Conservation (phyloP, 2,113 vertebrate genomes). For the Anarhynchus alexandrinus region DNA sequence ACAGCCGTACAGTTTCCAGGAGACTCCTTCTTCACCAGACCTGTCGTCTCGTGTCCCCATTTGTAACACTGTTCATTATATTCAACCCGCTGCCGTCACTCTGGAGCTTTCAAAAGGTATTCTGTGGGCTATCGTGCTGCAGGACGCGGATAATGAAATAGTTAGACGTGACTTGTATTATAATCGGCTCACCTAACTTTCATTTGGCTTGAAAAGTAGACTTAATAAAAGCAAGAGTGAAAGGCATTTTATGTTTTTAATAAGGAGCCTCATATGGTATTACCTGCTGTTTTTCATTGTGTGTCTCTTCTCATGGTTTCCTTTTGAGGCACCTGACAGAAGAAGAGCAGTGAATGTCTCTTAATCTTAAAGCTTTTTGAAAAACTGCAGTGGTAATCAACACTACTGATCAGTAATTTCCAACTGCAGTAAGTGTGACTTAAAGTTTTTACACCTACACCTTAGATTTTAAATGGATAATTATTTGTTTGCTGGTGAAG, state of each 20-base stretch:
- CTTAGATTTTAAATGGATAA: not conserved
- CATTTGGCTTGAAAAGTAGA: slow-evolving; percentile 76
- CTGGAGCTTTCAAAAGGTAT: slow-evolving; percentile 80
- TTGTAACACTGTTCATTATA: slow-evolving; percentile 80
- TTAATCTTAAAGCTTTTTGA: slow-evolving; percentile 69
- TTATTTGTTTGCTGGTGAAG: not conserved
- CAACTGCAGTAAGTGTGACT: slow-evolving; percentile 46
- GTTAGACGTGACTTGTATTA: slow-evolving; percentile 79
- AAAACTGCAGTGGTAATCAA: slow-evolving; percentile 69
- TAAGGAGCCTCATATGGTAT: slow-evolving; percentile 72
- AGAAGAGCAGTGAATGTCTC: slow-evolving; percentile 63
- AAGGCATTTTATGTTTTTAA: slow-evolving; percentile 78
- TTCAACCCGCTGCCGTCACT: slow-evolving; percentile 75
- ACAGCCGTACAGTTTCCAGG: slow-evolving; percentile 71
- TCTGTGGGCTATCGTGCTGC: slow-evolving; percentile 79
- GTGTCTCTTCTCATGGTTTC: slow-evolving; percentile 56
- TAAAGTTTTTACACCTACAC: slow-evolving; percentile 30
- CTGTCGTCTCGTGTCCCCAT: slow-evolving; percentile 70
- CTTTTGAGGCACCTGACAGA: slow-evolving; percentile 65
- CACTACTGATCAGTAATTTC: slow-evolving; percentile 58
- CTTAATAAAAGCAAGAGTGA: slow-evolving; percentile 77
- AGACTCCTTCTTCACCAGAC: slow-evolving; percentile 70
- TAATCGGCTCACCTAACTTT: slow-evolving; percentile 77
- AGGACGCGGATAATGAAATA: slow-evolving; percentile 82
- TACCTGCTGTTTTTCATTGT: slow-evolving; percentile 76